Base-by-base conservation (phyloP, 2,888 invertebrate species). In the Agrotis puta region DNA sequence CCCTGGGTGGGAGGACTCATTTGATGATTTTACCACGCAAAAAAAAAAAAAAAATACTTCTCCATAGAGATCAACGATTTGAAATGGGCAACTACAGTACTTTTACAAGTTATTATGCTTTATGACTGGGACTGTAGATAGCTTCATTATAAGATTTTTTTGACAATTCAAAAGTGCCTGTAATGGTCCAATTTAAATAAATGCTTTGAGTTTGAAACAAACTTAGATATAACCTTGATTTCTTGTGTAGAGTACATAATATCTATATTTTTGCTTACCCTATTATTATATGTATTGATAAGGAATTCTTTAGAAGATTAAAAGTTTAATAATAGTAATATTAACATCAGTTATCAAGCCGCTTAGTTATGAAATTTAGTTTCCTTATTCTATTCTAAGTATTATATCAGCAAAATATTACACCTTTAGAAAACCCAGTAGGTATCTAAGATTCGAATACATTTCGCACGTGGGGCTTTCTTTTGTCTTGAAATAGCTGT, bases 301-400 rank as follows among this genome's bases (percentile, higher is more conserved):
- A 56, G 43, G 0, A 45, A 24, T 33, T 43, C 27, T 13, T 62
- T 43, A 54, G 9, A 62, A 56, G 16, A 20, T 48, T 27, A 22
- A 14, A 18, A 39, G 33, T 45, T 20, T 51, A 16, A 27, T 45
- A 71, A 5, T 18, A 24, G 39, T 70, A 27, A 57, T 22, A 45
- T 11, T 33, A 11, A n/a, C 43, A n/a, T n/a, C n/a, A n/a, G n/a
- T 59, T 51, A 61, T 70, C n/a, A n/a, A 61, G 51, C 45, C 47
- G n/a, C 11, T 11, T 22, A 43, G 16, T 39, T 16, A 18, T n/a
- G 3, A n/a, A 6, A 22, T 71, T n/a, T 51, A 27, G 43, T 58
- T 71, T 72, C 50, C 53, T 22, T 54, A 22, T 16, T 13, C 3
- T 56, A 47, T 70, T 47, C 13, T 54, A 69, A 68, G 33, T 45